Evolutionary conservation across 2,113 vertebrate species (phyloP).

Genomic region (Donacobius atricapilla): DNA sequence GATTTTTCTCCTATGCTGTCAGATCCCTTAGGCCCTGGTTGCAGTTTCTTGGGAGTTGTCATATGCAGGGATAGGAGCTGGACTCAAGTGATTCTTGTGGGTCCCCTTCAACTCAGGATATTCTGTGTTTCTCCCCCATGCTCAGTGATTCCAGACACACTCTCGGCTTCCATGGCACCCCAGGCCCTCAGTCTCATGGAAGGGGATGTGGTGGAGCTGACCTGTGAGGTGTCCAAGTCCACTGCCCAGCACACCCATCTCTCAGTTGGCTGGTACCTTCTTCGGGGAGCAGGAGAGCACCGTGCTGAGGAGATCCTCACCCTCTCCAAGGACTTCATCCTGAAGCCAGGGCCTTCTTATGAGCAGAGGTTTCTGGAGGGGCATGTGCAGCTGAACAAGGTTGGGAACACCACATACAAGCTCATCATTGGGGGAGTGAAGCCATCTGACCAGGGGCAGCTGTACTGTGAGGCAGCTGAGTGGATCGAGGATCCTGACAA

Average conservation of each 20-base stretch:
- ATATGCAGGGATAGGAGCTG: background rate
- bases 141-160: constrained; percentile 85
- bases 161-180: constrained; percentile 68
- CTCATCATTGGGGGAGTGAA: constrained; percentile 68
- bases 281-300: constrained; percentile 10
- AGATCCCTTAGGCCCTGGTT: background rate
- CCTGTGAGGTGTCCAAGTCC: constrained; percentile 80
- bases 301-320: constrained; percentile 68
- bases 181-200: constrained; percentile 57
- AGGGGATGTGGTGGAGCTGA: constrained; percentile 75
- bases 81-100: background rate
- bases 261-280: constrained; percentile 82
- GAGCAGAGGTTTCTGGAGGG: constrained; percentile 69
- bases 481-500: constrained; percentile 90
- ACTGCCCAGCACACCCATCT: constrained; percentile 89
- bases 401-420: constrained; percentile 73
- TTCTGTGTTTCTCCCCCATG: background rate
- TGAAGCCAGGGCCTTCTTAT: constrained; percentile 77
- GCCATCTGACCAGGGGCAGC: constrained; percentile 75
- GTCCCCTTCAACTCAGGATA: background rate
- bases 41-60: background rate
- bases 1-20: background rate
- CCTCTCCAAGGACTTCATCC: constrained; percentile 79
- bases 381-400: constrained; percentile 76
- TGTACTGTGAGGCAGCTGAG: constrained; percentile 82